Evolutionary conservation across 2,797 vertebrate species (phyloP).

Genomic region (Catharus ustulatus): DNA sequence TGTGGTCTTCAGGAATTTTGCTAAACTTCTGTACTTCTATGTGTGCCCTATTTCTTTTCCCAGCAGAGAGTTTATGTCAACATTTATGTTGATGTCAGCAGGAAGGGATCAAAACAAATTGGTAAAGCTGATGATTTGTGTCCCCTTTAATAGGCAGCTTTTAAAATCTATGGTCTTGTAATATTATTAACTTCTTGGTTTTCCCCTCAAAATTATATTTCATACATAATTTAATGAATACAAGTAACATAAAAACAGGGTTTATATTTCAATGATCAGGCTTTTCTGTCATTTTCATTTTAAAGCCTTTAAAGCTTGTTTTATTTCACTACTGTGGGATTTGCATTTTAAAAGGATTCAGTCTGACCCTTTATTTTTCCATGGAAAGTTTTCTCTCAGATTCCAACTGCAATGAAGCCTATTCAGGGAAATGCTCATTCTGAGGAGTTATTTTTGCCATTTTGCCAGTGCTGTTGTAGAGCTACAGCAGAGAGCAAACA

Average conservation of each 20-base stretch:
- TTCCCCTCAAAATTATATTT: background rate
- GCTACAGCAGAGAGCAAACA: background rate
- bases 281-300: conserved; percentile 14
- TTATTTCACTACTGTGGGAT: background rate
- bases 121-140: conserved; percentile 6
- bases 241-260: background rate
- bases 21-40: background rate
- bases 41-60: background rate
- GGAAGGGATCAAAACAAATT: conserved; percentile 9
- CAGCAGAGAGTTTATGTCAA: conserved; percentile 15
- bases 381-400: background rate
- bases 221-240: background rate
- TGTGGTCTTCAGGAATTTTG: conserved; percentile 22
- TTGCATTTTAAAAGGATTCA: background rate
- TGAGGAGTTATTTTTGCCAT: background rate
- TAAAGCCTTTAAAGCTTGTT: background rate
- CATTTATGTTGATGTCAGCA: background rate
- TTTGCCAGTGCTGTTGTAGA: background rate
- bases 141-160: conserved; percentile 16
- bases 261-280: background rate
- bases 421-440: background rate
- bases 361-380: background rate
- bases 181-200: background rate
- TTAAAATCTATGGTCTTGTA: background rate
- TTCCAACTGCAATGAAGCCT: background rate